These are phyloP conservation scores for Lithosia quadra DNA, from an alignment of 2,888 invertebrate species.

Conservation along the genomic window DNA sequence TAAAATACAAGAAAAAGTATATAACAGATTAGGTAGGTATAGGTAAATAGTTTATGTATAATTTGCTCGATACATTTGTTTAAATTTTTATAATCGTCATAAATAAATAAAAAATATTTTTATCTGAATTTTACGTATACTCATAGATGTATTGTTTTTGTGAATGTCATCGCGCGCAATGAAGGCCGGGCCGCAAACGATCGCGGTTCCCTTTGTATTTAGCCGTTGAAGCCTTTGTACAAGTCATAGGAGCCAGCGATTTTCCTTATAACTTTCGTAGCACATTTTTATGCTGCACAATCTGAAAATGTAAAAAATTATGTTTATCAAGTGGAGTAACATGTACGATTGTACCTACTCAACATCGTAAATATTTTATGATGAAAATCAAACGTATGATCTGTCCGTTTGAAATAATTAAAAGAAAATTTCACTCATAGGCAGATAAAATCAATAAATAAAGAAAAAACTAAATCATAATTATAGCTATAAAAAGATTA, in stretches of 20 bases:
- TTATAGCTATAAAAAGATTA: neutral
- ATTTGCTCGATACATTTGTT: too few species aligned
- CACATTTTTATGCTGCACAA: neutral
- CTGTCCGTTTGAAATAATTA: neutral
- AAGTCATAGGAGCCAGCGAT: conserved; percentile 53
- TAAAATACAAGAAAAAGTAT: too few species aligned
- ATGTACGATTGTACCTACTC: neutral
- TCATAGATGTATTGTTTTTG: conserved; percentile 81
- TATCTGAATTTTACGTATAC: conserved; percentile 63
- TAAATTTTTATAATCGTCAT: too few species aligned
- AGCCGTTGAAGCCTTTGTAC: conserved; percentile 59
- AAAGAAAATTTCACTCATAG: too few species aligned
- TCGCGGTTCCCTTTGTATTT: conserved; percentile 82
- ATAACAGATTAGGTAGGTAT: too few species aligned
- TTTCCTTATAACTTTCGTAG: neutral
- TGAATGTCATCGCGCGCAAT: conserved; percentile 84
- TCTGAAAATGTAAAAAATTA: neutral
- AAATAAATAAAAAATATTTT: conserved; percentile 25
- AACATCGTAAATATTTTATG: neutral
- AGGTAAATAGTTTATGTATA: too few species aligned
- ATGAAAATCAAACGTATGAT: neutral
- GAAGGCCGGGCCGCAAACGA: conserved; percentile 82
- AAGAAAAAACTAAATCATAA: neutral
- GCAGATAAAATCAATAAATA: neutral
- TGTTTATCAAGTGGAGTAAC: neutral